Evolutionary conservation across 1,140 invertebrate species (phyloP), one percentile per base, ranked within the genome.

Genomic region (Daktulosphaira vitifoliae): DNA sequence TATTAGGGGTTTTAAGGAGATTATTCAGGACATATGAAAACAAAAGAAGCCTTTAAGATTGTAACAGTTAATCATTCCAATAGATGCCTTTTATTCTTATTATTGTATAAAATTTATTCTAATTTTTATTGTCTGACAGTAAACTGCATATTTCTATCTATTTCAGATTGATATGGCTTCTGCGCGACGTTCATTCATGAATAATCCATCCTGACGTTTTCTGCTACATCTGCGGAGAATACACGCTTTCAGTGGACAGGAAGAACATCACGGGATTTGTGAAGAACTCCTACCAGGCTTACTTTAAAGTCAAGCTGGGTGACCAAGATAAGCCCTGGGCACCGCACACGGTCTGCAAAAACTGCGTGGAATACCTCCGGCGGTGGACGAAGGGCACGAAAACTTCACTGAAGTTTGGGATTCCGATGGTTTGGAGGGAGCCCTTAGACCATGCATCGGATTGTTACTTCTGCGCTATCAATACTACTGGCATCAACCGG

Each of bases 251-350:
- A 56, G 29, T 33, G 4, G 15, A 7, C 18, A 26, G 29, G 37
- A 38, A 26, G 3, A 16, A 9, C 53, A 56, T 56, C 15, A 38
- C 53, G 5, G 53, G 37, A n/a, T 56, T 56, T 56, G 22, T 56
- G n/a, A 56, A 38, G 37, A 38, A 26, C 18, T 23, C n/a, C 15
- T 56, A 56, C 22, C 22, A 59, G 49, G 67, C 48, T 6, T 70
- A 70, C 46, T 69, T 68, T 50, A 65, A 54, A 20, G 44, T 70
- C 16, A 68, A 69, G 64, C 22, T 71, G 23, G 71, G 69, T 48
- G 67, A 69, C 65, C 70, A 71, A 54, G 68, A 71, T 29, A 70
- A 71, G 66, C 20, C 48, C 13, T 69, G 49, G 64, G 64, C 64
- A 52, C 42, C 44, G 15, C 68, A 66, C 44, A 68, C 23, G 29